Base-by-base conservation (phyloP, 2,888 invertebrate species). In the Chydorus sphaericus region DNA sequence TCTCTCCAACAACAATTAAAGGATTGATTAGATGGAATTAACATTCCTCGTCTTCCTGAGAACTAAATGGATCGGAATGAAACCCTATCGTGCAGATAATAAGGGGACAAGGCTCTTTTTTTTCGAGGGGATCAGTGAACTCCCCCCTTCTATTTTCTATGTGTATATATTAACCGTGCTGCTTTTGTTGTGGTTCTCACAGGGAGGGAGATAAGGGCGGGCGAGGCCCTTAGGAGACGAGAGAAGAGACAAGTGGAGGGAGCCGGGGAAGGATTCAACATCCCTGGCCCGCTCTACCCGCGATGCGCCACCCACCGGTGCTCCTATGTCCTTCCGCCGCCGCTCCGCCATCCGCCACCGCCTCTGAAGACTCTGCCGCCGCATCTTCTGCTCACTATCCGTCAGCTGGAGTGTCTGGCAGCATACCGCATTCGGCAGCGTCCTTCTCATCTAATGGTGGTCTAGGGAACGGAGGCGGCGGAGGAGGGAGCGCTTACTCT, bases 241-340 rank as follows among this genome's bases (percentile, higher is more conserved):
- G n/a, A n/a, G n/a, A n/a, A 39, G 39, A 39, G 39, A n/a, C n/a
- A 39, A 39, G 39, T 16, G 39, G 8, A 23, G 39, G 39, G 18
- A n/a, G 20, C 16, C 20, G 39, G 20, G 39, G 39, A 23, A 23
- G 18, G 18, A n/a, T 39, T 39, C n/a, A 52, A 52, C 14, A n/a
- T 20, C 20, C 20, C 23, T 28, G 28, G 36, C 20, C 18, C 52
- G 31, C 33, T 26, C 52, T 26, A 31, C 52, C 36, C 52, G 52
- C 31, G 36, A 52, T 52, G 52, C 52, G 52, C 52, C 52, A 52
- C 36, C 52, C 52, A 33, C 52, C 52, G 52, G 52, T 52, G 36
- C 52, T 52, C 33, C 36, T 52, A 36, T 16, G 36, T 33, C 26
- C 52, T 20, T 23, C 52, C 30, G 28, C 51, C 52, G 31, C 52